phyloP scores from a whole-genome alignment of 2,797 vertebrate genomes.

The Nyctibius grandis region DNA sequence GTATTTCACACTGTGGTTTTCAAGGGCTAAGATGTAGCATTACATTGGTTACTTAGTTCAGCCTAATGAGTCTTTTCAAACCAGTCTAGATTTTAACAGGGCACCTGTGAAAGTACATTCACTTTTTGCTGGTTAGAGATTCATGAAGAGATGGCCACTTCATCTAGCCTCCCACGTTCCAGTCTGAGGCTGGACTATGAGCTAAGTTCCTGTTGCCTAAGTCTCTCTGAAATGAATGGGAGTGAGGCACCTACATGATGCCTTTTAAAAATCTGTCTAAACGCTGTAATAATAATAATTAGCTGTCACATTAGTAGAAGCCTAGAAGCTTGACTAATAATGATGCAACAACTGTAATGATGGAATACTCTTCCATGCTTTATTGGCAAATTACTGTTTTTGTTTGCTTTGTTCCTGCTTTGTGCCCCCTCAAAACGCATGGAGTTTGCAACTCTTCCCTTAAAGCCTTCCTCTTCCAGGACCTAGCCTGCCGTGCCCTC shows the following conservation, averaged over 20 bases:
- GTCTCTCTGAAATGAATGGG: neutral
- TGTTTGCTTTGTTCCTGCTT: neutral
- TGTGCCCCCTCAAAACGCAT: neutral
- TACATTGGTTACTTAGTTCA: neutral
- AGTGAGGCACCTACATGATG: neutral
- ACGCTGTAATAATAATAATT: neutral
- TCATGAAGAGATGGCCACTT: neutral
- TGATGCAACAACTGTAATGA: neutral
- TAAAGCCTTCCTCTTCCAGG: neutral
- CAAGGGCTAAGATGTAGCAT: neutral
- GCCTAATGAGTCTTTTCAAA: neutral
- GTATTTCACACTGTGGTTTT: neutral
- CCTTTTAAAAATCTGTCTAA: slow-evolving; percentile 4
- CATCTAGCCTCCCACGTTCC: neutral
- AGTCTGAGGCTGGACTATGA: neutral
- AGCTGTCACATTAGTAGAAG: neutral
- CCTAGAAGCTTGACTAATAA: slow-evolving; percentile 27
- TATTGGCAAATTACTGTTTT: neutral
- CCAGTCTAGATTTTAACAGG: neutral
- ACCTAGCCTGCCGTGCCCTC: neutral
- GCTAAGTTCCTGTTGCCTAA: neutral
- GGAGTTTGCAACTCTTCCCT: neutral
- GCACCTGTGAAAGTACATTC: neutral
- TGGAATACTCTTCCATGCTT: neutral
- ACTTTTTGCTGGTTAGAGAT: neutral